Evolutionary conservation across 2,888 invertebrate genomes (phyloP), one percentile per base, ranked within the genome.

Genomic region (Eudasyphora cyanicolor): DNA sequence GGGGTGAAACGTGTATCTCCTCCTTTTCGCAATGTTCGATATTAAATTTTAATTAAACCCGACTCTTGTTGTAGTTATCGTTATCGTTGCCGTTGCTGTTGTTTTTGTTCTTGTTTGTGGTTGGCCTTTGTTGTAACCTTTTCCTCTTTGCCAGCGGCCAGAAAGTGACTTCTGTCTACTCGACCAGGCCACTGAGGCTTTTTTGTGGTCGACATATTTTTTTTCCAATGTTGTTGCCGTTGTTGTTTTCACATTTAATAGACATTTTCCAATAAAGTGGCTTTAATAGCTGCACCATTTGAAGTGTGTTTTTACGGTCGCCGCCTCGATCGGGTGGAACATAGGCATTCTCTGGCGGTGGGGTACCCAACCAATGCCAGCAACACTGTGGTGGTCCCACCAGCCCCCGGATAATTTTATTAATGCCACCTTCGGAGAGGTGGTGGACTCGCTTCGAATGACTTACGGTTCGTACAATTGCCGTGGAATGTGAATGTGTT

Each of bases 221-320:
- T 12, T 32, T 57, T 42, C 42, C 60, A 10, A 12, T 62, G 19
- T 75, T 49, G 24, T 32, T 74, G 54, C 7, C 49, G 62, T 45
- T 64, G 75, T 32, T 70, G 29, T 60, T 62, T 45, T 51, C 62
- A 51, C 51, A 76, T 64, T 70, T 70, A 60, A 62, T 77, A 60
- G 14, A 77, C 70, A 76, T 76, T 76, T 76, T 70, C n/a, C 76
- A 77, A 77, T 77, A 70, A 77, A 77, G 69, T 45, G 32, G 1
- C 60, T 24, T 70, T 77, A 70, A 77, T 77, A 77, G 69, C 45
- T 77, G 60, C 77, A 77, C 70, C 77, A 77, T 70, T 77, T 77
- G 77, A 10, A 19, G 60, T 62, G 45, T 70, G 54, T 45, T 35
- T 21, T 77, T 35, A 27, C 45, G 57, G 42, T 60, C 24, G 29